Percentiles rank a stretch among this genome's conserved stretches.
These are phyloP conservation scores for Menidia beryllina DNA, from an alignment of 2,113 vertebrate genomes.

Conservation along the genomic window DNA sequence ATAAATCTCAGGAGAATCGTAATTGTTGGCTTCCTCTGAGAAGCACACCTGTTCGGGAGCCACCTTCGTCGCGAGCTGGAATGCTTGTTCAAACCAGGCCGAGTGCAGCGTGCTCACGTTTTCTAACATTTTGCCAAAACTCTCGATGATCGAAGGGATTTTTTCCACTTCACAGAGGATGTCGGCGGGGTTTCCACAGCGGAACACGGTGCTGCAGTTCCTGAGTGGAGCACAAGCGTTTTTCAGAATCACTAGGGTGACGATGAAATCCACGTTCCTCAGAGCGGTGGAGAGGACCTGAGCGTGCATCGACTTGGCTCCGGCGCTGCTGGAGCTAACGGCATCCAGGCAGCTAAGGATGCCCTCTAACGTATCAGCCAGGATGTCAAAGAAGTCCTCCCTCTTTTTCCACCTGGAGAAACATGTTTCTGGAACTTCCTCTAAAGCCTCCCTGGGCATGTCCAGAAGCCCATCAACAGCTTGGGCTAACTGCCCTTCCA, in stretches of 20 bases:
- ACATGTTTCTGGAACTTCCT: conserved; percentile 88
- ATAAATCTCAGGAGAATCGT: conserved; percentile 87
- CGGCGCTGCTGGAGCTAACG: conserved; percentile 79
- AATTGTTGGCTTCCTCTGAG: conserved; percentile 77
- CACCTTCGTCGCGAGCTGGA: conserved; percentile 86
- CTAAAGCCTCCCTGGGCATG: conserved; percentile 80
- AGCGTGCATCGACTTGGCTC: conserved; percentile 83
- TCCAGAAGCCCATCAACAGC: conserved; percentile 83
- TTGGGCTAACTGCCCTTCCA: conserved; percentile 86
- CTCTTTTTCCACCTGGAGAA: conserved; percentile 91
- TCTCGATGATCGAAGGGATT: conserved; percentile 89
- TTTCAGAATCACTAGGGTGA: conserved; percentile 91
- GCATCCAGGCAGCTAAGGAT: conserved; percentile 89
- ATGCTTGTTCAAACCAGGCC: conserved; percentile 95
- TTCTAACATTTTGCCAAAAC: conserved; percentile 90
- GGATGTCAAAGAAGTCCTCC: conserved; percentile 92
- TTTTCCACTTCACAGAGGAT: conserved; percentile 87
- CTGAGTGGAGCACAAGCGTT: conserved; percentile 87
- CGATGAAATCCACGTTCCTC: conserved; percentile 90
- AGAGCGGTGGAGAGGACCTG: conserved; percentile 87
- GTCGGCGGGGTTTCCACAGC: conserved; percentile 90
- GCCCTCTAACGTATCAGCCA: conserved; percentile 90
- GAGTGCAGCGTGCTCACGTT: conserved; percentile 90
- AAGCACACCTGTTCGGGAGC: conserved; percentile 87
- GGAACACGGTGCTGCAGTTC: conserved; percentile 91